Evolutionary conservation across 1,140 invertebrate genomes (phyloP).

Genomic region (Mylabris phalerata): DNA sequence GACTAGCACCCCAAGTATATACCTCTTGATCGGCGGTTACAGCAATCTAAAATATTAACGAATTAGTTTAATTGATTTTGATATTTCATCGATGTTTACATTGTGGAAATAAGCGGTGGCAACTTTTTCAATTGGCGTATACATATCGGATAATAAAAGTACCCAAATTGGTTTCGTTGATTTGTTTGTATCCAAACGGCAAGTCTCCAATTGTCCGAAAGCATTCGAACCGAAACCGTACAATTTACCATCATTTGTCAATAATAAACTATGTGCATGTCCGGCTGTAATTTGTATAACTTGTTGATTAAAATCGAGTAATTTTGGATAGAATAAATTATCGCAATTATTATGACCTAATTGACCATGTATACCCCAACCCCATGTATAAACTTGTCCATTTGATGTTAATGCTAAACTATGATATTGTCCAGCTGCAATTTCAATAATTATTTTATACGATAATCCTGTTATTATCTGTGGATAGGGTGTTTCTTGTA

Average conservation of each 20-base stretch:
- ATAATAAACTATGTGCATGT: slow-evolving; percentile 66
- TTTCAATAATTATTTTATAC: slow-evolving; percentile 54
- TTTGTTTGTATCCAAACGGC: slow-evolving; percentile 51
- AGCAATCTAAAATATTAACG: slow-evolving; percentile 52
- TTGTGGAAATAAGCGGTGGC: slow-evolving; percentile 76
- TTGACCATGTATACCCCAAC: slow-evolving; percentile 81
- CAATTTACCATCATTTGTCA: slow-evolving; percentile 58
- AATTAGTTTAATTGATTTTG: background rate
- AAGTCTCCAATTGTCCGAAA: slow-evolving; percentile 71
- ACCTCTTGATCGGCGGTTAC: slow-evolving; percentile 60
- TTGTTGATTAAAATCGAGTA: slow-evolving; percentile 32
- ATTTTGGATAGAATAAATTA: slow-evolving; percentile 54
- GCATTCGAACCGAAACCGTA: slow-evolving; percentile 71
- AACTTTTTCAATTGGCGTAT: slow-evolving; percentile 56
- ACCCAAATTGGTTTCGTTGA: slow-evolving; percentile 52
- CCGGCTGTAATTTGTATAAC: slow-evolving; percentile 57
- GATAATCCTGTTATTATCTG: slow-evolving; percentile 58
- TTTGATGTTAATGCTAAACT: slow-evolving; percentile 62
- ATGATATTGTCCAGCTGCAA: slow-evolving; percentile 75
- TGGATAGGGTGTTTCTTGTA: slow-evolving; percentile 60
- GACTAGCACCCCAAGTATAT: slow-evolving; percentile 73
- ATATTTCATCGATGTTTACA: slow-evolving; percentile 47
- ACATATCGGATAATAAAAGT: slow-evolving; percentile 48
- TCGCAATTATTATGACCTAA: slow-evolving; percentile 68
- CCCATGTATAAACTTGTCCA: slow-evolving; percentile 63